Base-by-base conservation (phyloP, 2,888 invertebrate genomes). In the Plutella xylostella region DNA sequence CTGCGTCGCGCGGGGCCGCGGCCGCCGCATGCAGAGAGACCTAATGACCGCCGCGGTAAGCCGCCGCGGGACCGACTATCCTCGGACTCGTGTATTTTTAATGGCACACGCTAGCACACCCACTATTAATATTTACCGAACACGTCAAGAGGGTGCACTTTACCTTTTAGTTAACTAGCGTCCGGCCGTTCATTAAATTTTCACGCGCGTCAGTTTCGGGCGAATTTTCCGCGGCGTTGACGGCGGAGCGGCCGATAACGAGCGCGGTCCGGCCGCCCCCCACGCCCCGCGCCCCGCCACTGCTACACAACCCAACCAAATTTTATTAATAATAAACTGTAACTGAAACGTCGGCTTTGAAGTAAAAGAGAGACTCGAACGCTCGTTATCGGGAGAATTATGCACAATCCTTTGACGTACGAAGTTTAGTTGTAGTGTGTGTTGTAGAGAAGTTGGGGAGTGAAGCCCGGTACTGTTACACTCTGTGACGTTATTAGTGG, bases 161-260 rank as follows among this genome's bases (percentile, higher is more conserved):
- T 82, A 82, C 83, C 83, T 83, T 83, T 82, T 82, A 83, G 82
- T 80, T 80, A 82, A 83, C 83, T 83, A 82, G 79, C 82, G 82
- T 80, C 82, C 82, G 78, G 80, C 77, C 76, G 83, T 83, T 83
- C 83, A 83, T 83, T 83, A 83, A 83, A 83, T 83, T 83, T 83
- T 83, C 83, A 83, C 83, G 83, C 82, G 83, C 82, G 82, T 82
- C 83, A 80, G 82, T 82, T 83, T 82, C 73, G 79, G 79, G 68
- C 75, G 68, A 82, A 82, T 80, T 83, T 83, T 82, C 82, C 82
- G 82, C 82, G 78, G 80, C 74, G 76, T 70, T 78, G 80, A 72
- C 76, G 72, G 79, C 70, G 69, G 55, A 63, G 42, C 66, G 61
- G 67, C 59, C 62, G 60, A 57, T 61, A 61, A 61, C 63, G 62